Percentiles rank a stretch among this genome's conserved stretches.
Evolutionary conservation across 1,140 invertebrate species (phyloP).

Genomic region (Caerostris darwini): DNA sequence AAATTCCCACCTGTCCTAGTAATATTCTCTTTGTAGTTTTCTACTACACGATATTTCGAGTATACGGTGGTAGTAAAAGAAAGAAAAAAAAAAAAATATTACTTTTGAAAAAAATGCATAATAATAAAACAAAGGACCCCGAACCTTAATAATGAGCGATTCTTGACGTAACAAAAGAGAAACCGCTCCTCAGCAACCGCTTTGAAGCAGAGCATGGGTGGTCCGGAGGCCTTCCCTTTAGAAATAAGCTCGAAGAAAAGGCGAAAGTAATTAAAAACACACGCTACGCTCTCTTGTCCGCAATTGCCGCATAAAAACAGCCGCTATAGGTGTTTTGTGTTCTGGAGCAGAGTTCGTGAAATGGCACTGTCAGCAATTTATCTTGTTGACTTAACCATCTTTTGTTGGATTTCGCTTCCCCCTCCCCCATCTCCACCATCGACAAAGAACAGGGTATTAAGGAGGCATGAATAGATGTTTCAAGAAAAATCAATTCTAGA

Average conservation of each 20-base stretch:
- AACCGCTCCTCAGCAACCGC: slow-evolving; percentile 30
- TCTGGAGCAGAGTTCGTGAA: slow-evolving; percentile 62
- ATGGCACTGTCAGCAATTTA: slow-evolving; percentile 76
- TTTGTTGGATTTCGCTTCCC: slow-evolving; percentile 56
- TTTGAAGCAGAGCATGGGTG: slow-evolving; percentile 54
- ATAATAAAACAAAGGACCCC: slow-evolving; percentile 55
- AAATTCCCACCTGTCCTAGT: slow-evolving; percentile 45
- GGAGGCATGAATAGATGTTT: slow-evolving; percentile 32
- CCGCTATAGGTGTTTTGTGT: slow-evolving; percentile 48
- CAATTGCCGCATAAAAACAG: slow-evolving; percentile 49
- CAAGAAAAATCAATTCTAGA: slow-evolving; percentile 15
- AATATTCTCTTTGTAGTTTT: slow-evolving; percentile 21
- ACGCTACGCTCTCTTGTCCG: slow-evolving; percentile 33
- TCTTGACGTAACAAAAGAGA: slow-evolving; percentile 58
- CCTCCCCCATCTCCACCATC: slow-evolving; percentile 1
- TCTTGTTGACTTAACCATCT: slow-evolving; percentile 74
- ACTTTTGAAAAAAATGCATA: neutral
- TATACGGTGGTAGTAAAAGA: neutral
- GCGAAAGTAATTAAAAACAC: slow-evolving; percentile 75
- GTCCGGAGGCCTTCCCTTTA: neutral
- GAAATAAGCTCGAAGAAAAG: slow-evolving; percentile 22
- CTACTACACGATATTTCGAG: neutral
- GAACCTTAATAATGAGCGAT: slow-evolving; percentile 50
- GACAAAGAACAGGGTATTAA: slow-evolving; percentile 28
- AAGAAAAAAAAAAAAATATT: neutral